Percentiles rank a stretch among this genome's conserved stretches.
Conservation (phyloP, 1,140 invertebrate species). For the Stenopsyche tienmushanensis region DNA sequence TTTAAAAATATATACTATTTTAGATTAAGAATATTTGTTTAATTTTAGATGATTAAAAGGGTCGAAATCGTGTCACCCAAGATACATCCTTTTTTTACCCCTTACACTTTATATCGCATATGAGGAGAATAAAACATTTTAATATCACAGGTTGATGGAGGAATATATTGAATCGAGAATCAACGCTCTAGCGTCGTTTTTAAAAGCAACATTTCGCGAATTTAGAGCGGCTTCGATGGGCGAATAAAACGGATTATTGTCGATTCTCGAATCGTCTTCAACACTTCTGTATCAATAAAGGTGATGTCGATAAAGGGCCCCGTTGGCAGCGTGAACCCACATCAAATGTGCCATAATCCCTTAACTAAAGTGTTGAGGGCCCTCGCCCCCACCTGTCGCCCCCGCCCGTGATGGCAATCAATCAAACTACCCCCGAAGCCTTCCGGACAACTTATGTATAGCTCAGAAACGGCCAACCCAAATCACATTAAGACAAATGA, state of each 20-base stretch:
- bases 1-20: too few species aligned
- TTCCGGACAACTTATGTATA: too few species aligned
- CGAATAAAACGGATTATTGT: neutral
- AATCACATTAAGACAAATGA: too few species aligned
- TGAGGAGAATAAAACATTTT: too few species aligned
- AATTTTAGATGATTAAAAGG: too few species aligned
- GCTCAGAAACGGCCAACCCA: neutral
- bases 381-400: slow-evolving; percentile 6
- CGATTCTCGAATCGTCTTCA: neutral
- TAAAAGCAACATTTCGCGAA: neutral
- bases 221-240: neutral
- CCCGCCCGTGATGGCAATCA: slow-evolving; percentile 20
- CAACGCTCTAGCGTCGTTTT: too few species aligned
- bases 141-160: too few species aligned
- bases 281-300: slow-evolving; percentile 26
- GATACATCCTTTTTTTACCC: too few species aligned
- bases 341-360: slow-evolving; percentile 31
- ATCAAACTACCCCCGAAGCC: slow-evolving; percentile 18
- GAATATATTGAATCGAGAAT: too few species aligned
- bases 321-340: slow-evolving; percentile 28
- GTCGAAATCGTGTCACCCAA: too few species aligned
- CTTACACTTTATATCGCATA: too few species aligned
- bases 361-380: slow-evolving; percentile 24
- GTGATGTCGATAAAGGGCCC: slow-evolving; percentile 28
- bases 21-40: too few species aligned